Conservation (phyloP, 2,113 vertebrate genomes). For the Verasper variegatus region DNA sequence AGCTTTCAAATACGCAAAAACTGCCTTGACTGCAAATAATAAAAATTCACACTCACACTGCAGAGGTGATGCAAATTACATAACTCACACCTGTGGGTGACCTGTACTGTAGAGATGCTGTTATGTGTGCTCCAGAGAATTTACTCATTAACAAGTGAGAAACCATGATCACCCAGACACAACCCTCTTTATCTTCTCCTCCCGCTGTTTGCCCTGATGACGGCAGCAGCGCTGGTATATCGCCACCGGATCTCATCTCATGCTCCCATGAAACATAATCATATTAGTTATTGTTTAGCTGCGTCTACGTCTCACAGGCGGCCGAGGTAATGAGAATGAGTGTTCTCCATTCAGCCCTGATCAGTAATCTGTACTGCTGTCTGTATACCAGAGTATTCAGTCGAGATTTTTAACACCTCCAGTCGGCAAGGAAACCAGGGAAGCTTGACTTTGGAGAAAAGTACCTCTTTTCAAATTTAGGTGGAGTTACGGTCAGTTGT, state of each 20-base stretch:
- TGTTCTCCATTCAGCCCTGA: slow-evolving; percentile 31
- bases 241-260: slow-evolving; percentile 50
- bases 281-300: slow-evolving; percentile 40
- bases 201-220: slow-evolving; percentile 1
- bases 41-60: neutral
- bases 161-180: slow-evolving; percentile 2
- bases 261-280: slow-evolving; percentile 53
- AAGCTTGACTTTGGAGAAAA: neutral
- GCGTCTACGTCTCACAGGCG: slow-evolving; percentile 26
- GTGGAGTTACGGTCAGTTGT: neutral
- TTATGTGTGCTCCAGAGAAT: neutral
- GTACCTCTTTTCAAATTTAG: neutral
- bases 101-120: neutral
- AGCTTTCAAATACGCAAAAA: too few species aligned
- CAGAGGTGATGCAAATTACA: too few species aligned
- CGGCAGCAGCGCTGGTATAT: neutral
- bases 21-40: too few species aligned
- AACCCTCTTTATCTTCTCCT: neutral
- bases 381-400: slow-evolving; percentile 25
- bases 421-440: slow-evolving; percentile 15
- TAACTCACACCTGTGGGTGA: neutral
- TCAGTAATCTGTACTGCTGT: slow-evolving; percentile 5
- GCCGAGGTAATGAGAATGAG: slow-evolving; percentile 30
- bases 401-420: slow-evolving; percentile 15
- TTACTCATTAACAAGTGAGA: slow-evolving; percentile 26